Base-by-base conservation (phyloP, 2,888 invertebrate genomes). In the Neocrepidodera transversa region DNA sequence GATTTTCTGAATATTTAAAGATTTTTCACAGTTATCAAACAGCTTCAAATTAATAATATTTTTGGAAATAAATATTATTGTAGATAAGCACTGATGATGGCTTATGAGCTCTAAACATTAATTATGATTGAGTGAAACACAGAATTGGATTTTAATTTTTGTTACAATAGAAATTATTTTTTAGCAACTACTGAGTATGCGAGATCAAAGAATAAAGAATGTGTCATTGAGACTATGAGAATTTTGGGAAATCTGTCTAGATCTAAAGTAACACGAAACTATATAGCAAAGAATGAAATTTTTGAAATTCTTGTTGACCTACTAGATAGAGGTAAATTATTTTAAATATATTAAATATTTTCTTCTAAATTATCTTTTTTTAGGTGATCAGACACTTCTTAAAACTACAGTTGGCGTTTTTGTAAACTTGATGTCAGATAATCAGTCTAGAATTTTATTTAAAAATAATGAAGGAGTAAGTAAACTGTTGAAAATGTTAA, bases 241-340 rank as follows among this genome's bases (percentile, higher is more conserved):
- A 93, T 93, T 53, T 84, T 92, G 65, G 93, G 93, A 23, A 94
- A 94, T 80, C 80, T 94, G 65, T 90, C 93, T 1, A 83, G 93
- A 36, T 87, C 88, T 17, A 83, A 84, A 75, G 78, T 82, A 61
- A 86, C 88, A 0, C 79, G 90, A 60, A 85, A 85, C 58, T 85
- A 84, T 65, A 83, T 92, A 58, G 84, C 89, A 63, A 83, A 87
- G 43, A 84, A 87, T 20, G 89, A 89, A 63, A 88, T 86, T 1
- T 79, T 90, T 23, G 80, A 83, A 40, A 74, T 81, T 18, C 81
- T 90, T 2, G 82, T 86, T 17, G 82, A 84, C 10, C 83, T 85
- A 70, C 76, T 88, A 43, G 83, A 85, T 35, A 84, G 83, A 67
- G 83, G 85, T 84, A 72, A 69, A 23, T 20, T 5, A 20, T 42